Percentiles rank a stretch among this genome's conserved stretches.
Evolutionary conservation across 2,888 invertebrate species (phyloP).

Genomic region (Andrena haemorrhoa): DNA sequence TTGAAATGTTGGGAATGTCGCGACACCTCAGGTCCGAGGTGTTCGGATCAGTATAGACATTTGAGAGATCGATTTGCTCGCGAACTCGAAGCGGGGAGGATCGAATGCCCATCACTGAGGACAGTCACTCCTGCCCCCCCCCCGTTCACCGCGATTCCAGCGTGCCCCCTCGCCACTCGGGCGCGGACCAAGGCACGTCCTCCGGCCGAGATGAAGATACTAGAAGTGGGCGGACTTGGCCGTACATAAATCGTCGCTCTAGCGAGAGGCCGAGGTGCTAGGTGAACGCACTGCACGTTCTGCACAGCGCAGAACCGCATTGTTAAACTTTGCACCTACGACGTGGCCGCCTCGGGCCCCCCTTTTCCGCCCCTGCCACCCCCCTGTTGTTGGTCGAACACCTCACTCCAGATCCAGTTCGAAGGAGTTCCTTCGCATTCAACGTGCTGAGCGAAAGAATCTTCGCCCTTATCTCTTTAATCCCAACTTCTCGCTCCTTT

Average conservation of each 20-base stretch:
- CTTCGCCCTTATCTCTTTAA: background rate
- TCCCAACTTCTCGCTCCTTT: background rate
- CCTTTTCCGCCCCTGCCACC: conserved; percentile 41
- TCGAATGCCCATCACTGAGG: conserved; percentile 9
- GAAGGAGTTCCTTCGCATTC: background rate
- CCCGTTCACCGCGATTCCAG: conserved; percentile 11
- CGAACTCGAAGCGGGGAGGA: background rate
- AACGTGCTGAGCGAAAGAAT: background rate
- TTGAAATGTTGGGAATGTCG: too few species aligned
- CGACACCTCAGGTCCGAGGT: too few species aligned
- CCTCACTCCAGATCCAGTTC: conserved; percentile 1
- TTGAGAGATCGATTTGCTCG: background rate
- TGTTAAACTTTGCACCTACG: conserved; percentile 72
- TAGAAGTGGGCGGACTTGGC: conserved; percentile 78
- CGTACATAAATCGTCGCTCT: conserved; percentile 80
- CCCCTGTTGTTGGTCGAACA: conserved; percentile 3
- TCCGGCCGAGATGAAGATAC: conserved; percentile 82
- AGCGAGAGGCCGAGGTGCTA: conserved; percentile 79
- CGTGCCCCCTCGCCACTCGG: conserved; percentile 11
- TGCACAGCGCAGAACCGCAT: conserved; percentile 55
- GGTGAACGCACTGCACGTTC: conserved; percentile 73
- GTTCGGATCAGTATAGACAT: too few species aligned
- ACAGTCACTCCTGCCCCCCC: conserved; percentile 20
- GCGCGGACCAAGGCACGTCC: conserved; percentile 69
- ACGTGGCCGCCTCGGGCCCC: conserved; percentile 51